These are phyloP conservation scores for Xestia ashworthii DNA, from an alignment of 2,888 invertebrate species.

Conservation along the genomic window DNA sequence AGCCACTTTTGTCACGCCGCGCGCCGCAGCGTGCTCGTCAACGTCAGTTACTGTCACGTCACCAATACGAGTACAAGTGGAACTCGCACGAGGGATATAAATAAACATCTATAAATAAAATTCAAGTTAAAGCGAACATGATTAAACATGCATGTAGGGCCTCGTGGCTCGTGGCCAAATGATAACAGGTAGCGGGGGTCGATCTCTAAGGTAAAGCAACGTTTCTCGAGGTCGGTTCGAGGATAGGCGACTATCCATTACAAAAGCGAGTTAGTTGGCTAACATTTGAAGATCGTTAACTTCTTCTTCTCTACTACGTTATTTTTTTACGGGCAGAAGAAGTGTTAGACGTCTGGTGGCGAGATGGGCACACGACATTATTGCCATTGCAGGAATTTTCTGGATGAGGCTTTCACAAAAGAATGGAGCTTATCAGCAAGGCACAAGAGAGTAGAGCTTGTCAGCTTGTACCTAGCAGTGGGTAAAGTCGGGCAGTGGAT, in stretches of 20 bases:
- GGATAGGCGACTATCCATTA: background rate
- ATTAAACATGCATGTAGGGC: background rate
- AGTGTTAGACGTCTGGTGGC: too few relatives aligned
- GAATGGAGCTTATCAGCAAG: too few relatives aligned
- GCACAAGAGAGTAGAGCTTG: too few relatives aligned
- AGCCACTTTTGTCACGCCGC: constrained; percentile 69
- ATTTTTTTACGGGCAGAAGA: background rate
- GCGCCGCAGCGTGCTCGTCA: constrained; percentile 75
- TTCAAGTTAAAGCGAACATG: background rate
- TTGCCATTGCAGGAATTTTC: too few relatives aligned
- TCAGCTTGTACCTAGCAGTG: too few relatives aligned
- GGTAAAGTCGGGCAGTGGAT: too few relatives aligned
- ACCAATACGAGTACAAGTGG: constrained; percentile 48
- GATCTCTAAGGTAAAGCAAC: background rate
- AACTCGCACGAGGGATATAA: constrained; percentile 1
- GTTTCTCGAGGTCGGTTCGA: background rate
- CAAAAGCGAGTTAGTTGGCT: background rate
- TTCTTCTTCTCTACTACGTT: too few relatives aligned
- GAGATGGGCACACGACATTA: too few relatives aligned
- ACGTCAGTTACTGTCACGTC: constrained; percentile 63
- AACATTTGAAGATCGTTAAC: background rate
- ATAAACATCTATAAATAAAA: constrained; percentile 7
- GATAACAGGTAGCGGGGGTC: background rate
- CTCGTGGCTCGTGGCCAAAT: background rate
- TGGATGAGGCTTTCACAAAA: too few relatives aligned